Percentiles rank a stretch among this genome's conserved stretches.
phyloP scores from a whole-genome alignment of 35 echinoderm and acorn worm genomes.

The Diadema setosum region DNA sequence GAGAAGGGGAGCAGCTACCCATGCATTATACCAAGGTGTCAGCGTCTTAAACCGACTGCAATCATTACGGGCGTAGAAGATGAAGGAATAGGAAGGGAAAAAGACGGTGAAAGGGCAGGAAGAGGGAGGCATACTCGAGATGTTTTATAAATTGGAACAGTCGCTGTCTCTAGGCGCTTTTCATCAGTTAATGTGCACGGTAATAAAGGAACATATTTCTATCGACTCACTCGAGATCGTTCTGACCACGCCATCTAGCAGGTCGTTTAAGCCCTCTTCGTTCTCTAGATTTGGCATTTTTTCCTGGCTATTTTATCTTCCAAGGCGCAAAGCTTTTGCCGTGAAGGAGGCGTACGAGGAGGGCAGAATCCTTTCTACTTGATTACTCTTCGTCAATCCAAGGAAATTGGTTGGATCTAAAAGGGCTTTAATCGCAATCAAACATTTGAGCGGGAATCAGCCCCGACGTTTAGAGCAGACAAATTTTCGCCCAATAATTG shows the following conservation, averaged over 20 bases:
- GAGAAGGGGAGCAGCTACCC: too few relatives aligned
- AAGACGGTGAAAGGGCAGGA: not conserved
- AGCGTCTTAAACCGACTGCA: too few relatives aligned
- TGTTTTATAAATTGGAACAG: not conserved
- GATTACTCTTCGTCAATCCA: not conserved
- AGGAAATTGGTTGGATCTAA: not conserved
- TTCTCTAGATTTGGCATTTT: not conserved
- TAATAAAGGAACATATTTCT: constrained; percentile 18
- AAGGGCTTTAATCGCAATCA: not conserved
- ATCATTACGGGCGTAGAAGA: not conserved
- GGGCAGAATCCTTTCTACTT: not conserved
- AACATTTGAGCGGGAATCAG: not conserved
- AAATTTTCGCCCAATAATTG: not conserved
- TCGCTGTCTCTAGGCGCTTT: constrained; percentile 7
- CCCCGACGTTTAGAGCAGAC: not conserved
- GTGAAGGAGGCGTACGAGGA: not conserved
- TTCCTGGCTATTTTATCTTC: not conserved
- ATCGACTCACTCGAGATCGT: constrained; percentile 10
- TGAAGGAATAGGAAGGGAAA: not conserved
- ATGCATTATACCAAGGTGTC: too few relatives aligned
- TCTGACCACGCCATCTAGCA: not conserved
- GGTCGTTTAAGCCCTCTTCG: not conserved
- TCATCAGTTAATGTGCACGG: constrained; percentile 20
- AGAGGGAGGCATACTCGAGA: not conserved
- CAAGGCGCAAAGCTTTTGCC: too few relatives aligned